Base-by-base conservation (phyloP, 2,888 invertebrate genomes). In the Zele albiditarsus region DNA sequence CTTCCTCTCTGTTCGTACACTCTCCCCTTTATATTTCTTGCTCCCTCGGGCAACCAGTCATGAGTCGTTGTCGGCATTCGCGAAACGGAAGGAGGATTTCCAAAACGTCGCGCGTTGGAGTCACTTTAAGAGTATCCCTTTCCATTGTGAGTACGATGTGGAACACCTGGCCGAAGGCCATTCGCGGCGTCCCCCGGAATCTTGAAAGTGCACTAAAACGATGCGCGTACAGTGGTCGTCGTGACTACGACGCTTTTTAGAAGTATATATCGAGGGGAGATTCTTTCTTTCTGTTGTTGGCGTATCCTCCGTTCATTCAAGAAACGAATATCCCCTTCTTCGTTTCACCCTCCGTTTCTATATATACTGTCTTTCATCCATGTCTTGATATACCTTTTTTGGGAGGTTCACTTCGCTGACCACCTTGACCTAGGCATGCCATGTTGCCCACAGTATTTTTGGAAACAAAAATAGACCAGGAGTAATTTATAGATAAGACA, bases 161-260 rank as follows among this genome's bases (percentile, higher is more conserved):
- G 77, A 80, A 85, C 87, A 87, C 87, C 87, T 87, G 87, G 87
- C 80, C 84, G 83, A 83, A 81, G 82, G 79, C 78, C 83, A 82
- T 85, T 81, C 80, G 77, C 75, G 78, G 80, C 77, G 77, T 46
- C 68, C 74, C 79, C 80, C 73, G 82, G 82, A 82, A 84, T 85
- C 81, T 83, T 82, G 78, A 84, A 86, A 84, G 83, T 84, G 85
- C 83, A 84, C 84, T 82, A 85, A 86, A 84, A 84, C 81, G 83
- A 82, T 83, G 82, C 81, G 82, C 81, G 82, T 77, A 49, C 71
- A 42, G 72, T 68, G 74, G 46, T 46, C 46, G n/a, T 49, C 66
- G 20, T 70, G 53, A 53, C 66, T 67, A 33, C 65, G 58, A 42
- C 49, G 65, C 67, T 73, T 70, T 74, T 67, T 72, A 73, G 70